These are phyloP conservation scores for Brachynemurus nebulosus DNA, from an alignment of 2,888 invertebrate species.

Conservation along the genomic window DNA sequence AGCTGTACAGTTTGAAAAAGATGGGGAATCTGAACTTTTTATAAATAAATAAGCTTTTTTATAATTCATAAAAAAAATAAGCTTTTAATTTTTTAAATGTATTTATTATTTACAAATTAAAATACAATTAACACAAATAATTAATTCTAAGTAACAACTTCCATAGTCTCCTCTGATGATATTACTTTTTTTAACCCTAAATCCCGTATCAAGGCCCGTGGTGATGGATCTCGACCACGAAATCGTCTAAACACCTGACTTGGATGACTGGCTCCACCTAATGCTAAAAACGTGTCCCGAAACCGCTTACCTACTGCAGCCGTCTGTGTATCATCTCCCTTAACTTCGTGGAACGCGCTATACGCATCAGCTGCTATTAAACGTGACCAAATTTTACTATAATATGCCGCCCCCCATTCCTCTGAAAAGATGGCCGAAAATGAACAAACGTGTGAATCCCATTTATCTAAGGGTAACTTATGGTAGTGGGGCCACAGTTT, in stretches of 20 bases:
- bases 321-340: conserved; percentile 30
- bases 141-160: conserved; percentile 1
- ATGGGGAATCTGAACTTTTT: background rate
- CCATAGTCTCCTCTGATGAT: background rate
- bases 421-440: conserved; percentile 72
- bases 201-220: conserved; percentile 60
- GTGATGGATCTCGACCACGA: conserved; percentile 81
- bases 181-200: conserved; percentile 36
- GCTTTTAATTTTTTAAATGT: no score
- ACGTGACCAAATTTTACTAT: conserved; percentile 70
- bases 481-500: conserved; percentile 71
- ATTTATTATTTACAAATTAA: no score
- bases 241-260: conserved; percentile 81
- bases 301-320: conserved; percentile 53
- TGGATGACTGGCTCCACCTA: conserved; percentile 69
- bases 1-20: background rate
- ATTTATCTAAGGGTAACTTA: conserved; percentile 57
- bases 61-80: no score
- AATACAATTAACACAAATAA: background rate
- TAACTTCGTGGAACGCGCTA: conserved; percentile 64
- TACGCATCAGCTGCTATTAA: conserved; percentile 86
- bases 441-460: conserved; percentile 74
- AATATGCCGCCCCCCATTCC: conserved; percentile 77
- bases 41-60: no score
- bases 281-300: conserved; percentile 67